Evolutionary conservation across 2,797 vertebrate genomes (phyloP), one percentile per base, ranked within the genome.

Genomic region (Rhinogobio ventralis): DNA sequence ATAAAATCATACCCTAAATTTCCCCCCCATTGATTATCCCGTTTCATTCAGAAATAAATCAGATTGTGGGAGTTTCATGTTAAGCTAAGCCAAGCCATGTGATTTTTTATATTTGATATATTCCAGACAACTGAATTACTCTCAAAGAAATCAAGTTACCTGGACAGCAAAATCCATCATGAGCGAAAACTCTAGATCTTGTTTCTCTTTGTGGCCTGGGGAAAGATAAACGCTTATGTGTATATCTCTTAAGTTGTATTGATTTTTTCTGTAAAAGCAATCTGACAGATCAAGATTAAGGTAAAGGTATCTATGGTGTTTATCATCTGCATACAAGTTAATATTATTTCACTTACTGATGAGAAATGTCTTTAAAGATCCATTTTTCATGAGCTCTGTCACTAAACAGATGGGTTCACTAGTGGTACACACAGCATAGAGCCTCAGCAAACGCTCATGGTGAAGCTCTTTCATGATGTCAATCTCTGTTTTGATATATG

Each of bases 111-210:
- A 60, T 64, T 64, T 64, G 7, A 17, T 46, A 42, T 14, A 57
- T 19, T 39, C 15, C 4, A 53, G 1, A 46, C 23, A 62, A 60
- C 14, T 28, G 11, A 57, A n/a, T 36, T 25, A 46, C 80, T 23
- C 64, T 39, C 23, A 11, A 15, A 8, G 33, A 23, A 66, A 62
- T 69, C 45, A 68, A 72, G 39, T 72, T 81, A 91, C 91, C 89
- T 92, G 91, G 4, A 91, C 85, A n/a, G 90, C 90, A 86, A 92
- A 92, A 81, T 91, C 90, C 77, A 91, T 81, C 87, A 93, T 85
- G 49, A 90, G 87, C 0, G 89, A 74, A 68, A 89, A 89, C 33
- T 88, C 86, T n/a, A 92, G 62, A 60, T 91, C 88, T 75, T 84
- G 85, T 5, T 46, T 19, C 10, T 87, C 66, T 57, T 85, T 89